A percentile compares a stretch with the other conserved stretches of the same genome.
Conservation (phyloP, 1,140 invertebrate species). For the Drosophila quadrilineata region DNA sequence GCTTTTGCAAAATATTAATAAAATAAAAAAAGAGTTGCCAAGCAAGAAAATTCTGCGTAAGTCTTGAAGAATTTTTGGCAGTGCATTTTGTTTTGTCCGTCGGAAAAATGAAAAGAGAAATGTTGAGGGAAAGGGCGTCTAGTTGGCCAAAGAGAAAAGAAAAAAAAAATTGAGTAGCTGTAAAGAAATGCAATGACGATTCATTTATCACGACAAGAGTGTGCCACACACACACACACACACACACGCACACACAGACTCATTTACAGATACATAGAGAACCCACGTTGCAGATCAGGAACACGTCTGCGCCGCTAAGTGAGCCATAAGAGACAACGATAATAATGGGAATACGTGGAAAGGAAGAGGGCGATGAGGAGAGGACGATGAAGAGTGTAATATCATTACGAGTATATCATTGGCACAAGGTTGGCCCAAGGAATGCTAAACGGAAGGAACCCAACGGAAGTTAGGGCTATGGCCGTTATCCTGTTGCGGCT, state of each 20-base stretch:
- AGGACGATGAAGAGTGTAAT: conserved; percentile 14
- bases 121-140: conserved; percentile 1
- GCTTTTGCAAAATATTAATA: too few relatives aligned
- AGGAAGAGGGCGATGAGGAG: too few relatives aligned
- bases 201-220: conserved; percentile 27
- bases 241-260: background rate
- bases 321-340: conserved; percentile 16
- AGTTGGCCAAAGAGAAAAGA: background rate
- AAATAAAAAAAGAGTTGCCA: too few relatives aligned
- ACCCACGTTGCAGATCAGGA: conserved; percentile 30
- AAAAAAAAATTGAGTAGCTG: too few relatives aligned
- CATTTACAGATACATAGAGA: background rate
- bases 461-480: conserved; percentile 34
- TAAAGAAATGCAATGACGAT: conserved; percentile 22
- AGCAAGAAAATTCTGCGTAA: too few relatives aligned
- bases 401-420: conserved; percentile 41
- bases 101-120: too few relatives aligned
- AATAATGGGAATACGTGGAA: conserved; percentile 10
- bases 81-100: too few relatives aligned
- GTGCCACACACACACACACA: conserved; percentile 11
- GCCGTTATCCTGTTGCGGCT: conserved; percentile 46
- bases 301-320: conserved; percentile 43
- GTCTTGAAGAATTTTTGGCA: too few relatives aligned
- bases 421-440: conserved; percentile 28
- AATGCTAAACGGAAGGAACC: conserved; percentile 8